Percentiles rank a stretch among this genome's conserved stretches.
phyloP scores from a whole-genome alignment of 1,140 invertebrate genomes.

The Cotesia typhae region DNA sequence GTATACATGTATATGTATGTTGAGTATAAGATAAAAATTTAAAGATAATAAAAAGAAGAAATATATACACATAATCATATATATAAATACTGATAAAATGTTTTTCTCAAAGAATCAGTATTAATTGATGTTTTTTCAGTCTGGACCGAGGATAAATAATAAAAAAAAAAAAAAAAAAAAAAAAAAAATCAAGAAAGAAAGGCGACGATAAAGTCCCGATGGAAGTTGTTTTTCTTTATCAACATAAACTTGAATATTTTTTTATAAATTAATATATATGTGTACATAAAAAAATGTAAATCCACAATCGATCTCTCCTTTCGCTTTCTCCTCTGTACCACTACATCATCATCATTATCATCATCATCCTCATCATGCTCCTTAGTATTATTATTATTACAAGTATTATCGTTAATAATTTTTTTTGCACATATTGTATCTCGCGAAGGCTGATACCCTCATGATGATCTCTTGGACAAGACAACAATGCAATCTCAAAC shows the following conservation, averaged over 20 bases:
- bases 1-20: no score
- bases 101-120: slow-evolving; percentile 47
- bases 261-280: no score
- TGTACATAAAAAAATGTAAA: background rate
- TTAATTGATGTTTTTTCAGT: slow-evolving; percentile 53
- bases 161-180: background rate
- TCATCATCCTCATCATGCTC: background rate
- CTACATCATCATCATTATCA: background rate
- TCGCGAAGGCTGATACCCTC: slow-evolving; percentile 60
- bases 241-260: no score
- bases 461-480: slow-evolving; percentile 64
- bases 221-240: no score
- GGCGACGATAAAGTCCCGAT: no score
- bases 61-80: slow-evolving; percentile 1
- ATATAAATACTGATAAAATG: slow-evolving; percentile 51
- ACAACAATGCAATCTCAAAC: slow-evolving; percentile 64
- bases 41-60: slow-evolving; percentile 4
- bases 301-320: slow-evolving; percentile 40
- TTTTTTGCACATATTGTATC: slow-evolving; percentile 38
- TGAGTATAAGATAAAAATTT: no score
- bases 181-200: background rate
- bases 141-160: background rate
- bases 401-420: slow-evolving; percentile 10
- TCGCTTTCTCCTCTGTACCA: slow-evolving; percentile 21
- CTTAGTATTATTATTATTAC: background rate